Evolutionary conservation across 1,140 invertebrate species (phyloP).

Genomic region (Drosophila equinoxialis): DNA sequence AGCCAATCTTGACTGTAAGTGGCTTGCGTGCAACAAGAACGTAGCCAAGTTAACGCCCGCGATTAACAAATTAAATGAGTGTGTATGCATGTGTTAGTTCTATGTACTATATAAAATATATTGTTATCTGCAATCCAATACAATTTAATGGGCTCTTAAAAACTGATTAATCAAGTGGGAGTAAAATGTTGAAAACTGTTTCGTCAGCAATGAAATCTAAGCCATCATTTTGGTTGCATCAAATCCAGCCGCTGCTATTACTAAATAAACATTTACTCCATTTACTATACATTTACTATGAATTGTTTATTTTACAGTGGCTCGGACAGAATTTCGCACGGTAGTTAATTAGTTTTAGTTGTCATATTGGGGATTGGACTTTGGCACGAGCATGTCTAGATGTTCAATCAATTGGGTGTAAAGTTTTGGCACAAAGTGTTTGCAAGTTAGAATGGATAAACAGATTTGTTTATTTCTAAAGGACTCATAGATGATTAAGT

Average conservation of each 20-base stretch:
- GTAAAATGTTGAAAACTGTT: conserved; percentile 6
- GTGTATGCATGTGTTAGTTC: background rate
- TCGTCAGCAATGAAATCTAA: conserved; percentile 2
- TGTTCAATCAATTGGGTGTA: too few species aligned
- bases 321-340: background rate
- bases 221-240: background rate
- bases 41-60: conserved; percentile 19
- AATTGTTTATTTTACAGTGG: background rate
- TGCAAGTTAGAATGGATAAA: too few species aligned
- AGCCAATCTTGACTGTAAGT: background rate
- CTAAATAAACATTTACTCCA: conserved; percentile 2
- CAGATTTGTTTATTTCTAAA: too few species aligned
- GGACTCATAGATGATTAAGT: too few species aligned
- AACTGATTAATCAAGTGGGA: conserved; percentile 10
- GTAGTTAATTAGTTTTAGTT: background rate
- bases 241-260: conserved; percentile 9
- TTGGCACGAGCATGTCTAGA: background rate
- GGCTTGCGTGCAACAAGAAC: conserved; percentile 36
- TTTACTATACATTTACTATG: background rate
- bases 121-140: conserved; percentile 11
- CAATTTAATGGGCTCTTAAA: conserved; percentile 12
- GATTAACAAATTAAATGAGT: conserved; percentile 3
- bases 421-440: background rate
- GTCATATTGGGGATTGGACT: background rate
- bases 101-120: background rate